These are phyloP conservation scores for Morbakka virulenta DNA, from an alignment of 30 jellyfish, hydroid and myxozoan genomes.

Conservation along the genomic window DNA sequence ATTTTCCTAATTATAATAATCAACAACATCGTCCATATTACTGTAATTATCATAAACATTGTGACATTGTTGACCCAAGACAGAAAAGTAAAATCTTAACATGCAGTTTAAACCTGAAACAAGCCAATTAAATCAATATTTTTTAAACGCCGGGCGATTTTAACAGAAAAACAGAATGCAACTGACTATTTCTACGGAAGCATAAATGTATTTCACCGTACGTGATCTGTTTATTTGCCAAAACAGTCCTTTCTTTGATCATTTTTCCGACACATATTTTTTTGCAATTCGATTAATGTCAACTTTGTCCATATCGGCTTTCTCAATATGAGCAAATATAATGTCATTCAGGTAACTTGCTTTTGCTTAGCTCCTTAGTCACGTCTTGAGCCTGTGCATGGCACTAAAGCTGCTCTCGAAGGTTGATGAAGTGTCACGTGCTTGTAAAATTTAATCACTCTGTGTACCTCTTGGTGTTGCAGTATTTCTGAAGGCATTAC, in stretches of 20 bases:
- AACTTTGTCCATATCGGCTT: background rate
- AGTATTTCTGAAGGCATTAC: background rate
- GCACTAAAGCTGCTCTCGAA: background rate
- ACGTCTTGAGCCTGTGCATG: background rate
- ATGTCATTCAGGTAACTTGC: background rate
- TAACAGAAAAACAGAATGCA: too few species aligned
- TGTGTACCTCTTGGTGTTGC: background rate
- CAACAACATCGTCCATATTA: too few species aligned
- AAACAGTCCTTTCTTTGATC: background rate
- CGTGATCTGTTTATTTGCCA: background rate
- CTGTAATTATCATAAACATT: too few species aligned
- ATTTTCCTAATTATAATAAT: too few species aligned
- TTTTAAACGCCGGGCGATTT: too few species aligned
- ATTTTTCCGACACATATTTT: background rate
- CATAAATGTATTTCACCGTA: too few species aligned
- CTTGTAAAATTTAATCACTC: background rate
- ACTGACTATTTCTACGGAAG: too few species aligned
- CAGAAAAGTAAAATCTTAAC: too few species aligned
- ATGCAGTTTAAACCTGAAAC: too few species aligned
- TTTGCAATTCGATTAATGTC: background rate
- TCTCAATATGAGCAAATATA: background rate
- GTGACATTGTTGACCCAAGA: too few species aligned
- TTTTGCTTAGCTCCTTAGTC: background rate
- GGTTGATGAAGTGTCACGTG: background rate
- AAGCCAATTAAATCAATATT: too few species aligned